phyloP scores from a whole-genome alignment of 2,888 invertebrate genomes.

The Macaria liturata region DNA sequence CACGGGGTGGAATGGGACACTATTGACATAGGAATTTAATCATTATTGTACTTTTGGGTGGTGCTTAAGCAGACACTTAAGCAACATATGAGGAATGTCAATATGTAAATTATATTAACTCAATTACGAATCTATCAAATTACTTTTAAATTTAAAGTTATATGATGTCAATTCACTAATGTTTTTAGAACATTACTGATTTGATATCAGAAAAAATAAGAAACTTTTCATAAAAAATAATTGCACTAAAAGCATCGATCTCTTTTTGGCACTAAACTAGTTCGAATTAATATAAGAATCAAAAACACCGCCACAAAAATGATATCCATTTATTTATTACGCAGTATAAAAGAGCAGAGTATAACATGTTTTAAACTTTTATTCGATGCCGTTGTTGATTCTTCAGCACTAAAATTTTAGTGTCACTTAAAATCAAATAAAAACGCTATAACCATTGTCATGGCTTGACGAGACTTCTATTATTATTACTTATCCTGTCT shows the following conservation, averaged over 20 bases:
- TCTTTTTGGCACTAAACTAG: neutral
- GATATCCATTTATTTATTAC: neutral
- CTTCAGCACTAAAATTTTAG: conserved; percentile 46
- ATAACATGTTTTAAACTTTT: conserved; percentile 8
- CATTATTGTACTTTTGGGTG: too few species aligned
- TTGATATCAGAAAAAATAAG: too few species aligned
- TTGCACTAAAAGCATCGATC: too few species aligned
- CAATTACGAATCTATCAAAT: too few species aligned
- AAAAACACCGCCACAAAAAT: neutral
- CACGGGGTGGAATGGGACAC: conserved; percentile 17
- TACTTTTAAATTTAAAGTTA: too few species aligned
- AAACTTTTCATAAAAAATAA: too few species aligned
- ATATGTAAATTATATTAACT: too few species aligned
- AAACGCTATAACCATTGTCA: conserved; percentile 31
- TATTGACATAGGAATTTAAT: conserved; percentile 2
- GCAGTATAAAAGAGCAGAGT: neutral
- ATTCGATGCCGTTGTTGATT: conserved; percentile 29
- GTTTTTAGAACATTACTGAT: too few species aligned
- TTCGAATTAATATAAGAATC: neutral
- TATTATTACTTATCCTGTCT: conserved; percentile 21
- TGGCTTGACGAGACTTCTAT: conserved; percentile 35
- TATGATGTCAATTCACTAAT: too few species aligned
- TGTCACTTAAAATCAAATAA: conserved; percentile 49
- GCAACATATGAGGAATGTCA: too few species aligned
- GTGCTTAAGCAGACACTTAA: too few species aligned